Evolutionary conservation across 2,888 invertebrate genomes (phyloP).

Genomic region (Pasiphila rectangulata): DNA sequence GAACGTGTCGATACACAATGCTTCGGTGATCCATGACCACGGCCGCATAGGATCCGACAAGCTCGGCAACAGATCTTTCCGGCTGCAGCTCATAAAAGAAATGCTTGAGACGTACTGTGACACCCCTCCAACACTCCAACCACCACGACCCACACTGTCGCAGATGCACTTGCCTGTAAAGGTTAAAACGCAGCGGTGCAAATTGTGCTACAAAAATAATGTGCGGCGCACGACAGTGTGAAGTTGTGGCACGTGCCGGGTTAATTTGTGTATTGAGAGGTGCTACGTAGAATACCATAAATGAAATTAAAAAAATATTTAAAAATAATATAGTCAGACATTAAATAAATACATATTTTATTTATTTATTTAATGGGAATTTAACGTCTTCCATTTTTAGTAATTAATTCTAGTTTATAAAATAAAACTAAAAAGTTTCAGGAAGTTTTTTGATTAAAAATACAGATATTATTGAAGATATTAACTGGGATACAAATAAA

Average conservation of each 20-base stretch:
- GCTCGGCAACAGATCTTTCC: conserved; percentile 9
- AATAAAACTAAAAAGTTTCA: no score
- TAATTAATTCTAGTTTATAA: no score
- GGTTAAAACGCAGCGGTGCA: conserved; percentile 13
- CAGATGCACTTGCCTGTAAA: conserved; percentile 16
- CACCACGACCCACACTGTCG: not conserved
- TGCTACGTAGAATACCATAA: conserved; percentile 17
- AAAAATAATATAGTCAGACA: no score
- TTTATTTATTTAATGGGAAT: no score
- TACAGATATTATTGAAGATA: no score
- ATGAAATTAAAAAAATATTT: no score
- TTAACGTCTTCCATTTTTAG: no score
- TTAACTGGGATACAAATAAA: no score
- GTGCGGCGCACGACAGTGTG: conserved; percentile 22
- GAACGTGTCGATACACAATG: conserved; percentile 24
- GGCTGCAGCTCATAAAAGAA: conserved; percentile 10
- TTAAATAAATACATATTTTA: no score
- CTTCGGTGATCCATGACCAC: conserved; percentile 14
- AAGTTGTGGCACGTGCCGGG: conserved; percentile 20
- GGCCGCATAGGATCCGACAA: no score
- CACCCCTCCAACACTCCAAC: not conserved
- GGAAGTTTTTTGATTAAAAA: no score
- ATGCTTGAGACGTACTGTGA: conserved; percentile 2
- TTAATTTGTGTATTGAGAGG: conserved; percentile 21
- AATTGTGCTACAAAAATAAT: conserved; percentile 13